Base-by-base conservation (phyloP, 2,888 invertebrate species). In the Parapristionchus giblindavisi region DNA sequence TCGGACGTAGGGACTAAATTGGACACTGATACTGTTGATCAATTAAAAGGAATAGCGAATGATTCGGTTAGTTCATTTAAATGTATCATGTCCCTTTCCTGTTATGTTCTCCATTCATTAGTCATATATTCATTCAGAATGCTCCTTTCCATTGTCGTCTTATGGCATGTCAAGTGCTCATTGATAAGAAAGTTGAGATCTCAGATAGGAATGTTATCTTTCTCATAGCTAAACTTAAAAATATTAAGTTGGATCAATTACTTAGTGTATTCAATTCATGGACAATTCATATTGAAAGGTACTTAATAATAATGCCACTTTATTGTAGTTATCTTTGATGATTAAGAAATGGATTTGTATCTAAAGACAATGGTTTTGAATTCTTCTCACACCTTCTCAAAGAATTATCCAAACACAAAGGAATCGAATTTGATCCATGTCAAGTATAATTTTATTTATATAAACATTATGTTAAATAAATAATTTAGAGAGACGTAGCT, bases 301-400 rank as follows among this genome's bases (percentile, higher is more conserved):
- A 43, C 24, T 27, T 29, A 43, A 27, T n/a, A n/a, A n/a, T n/a
- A n/a, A 38, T 60, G 11, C 3, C 11, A 14, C n/a, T n/a, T 27
- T 6, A 6, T 11, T 2, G 2, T 29, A 8, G 2, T 32, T 29
- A 1, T 29, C 21, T 65, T 2, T 52, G 68, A 52, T 36, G 21
- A 27, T 27, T 40, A 32, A 68, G 68, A 68, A 21, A 51, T 17
- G 68, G 68, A 5, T 68, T 52, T 29, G 51, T 52, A 11, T 4
- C 17, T 1, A 34, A n/a, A 11, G 36, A 38, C n/a, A 36, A 68
- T 27, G 68, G 51, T 11, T 68, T 52, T 52, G 68, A 68, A 52
- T 1, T 68, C 29, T 68, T 68, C 68, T 52, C 34, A 24, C 34
- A 68, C 21, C 51, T 68, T 21, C 52, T 68, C 17, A 68, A 52